These are phyloP conservation scores for Leucopsar rothschildi DNA, from an alignment of 2,113 vertebrate species.

Conservation along the genomic window DNA sequence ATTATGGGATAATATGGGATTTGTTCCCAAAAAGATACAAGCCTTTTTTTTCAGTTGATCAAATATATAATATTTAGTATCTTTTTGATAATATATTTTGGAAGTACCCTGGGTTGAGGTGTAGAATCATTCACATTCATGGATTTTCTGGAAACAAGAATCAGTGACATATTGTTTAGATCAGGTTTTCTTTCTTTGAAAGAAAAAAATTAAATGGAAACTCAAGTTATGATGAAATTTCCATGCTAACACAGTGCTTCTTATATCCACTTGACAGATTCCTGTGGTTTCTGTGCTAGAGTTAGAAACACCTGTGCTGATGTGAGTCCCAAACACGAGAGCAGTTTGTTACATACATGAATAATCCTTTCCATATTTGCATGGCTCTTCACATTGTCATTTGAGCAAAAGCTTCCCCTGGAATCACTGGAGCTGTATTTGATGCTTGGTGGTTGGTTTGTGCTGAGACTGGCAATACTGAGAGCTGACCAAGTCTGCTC, in stretches of 20 bases:
- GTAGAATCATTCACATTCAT: not conserved
- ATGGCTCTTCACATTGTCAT: fast-evolving
- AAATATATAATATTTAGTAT: not conserved
- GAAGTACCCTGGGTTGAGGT: not conserved
- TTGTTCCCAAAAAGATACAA: not conserved
- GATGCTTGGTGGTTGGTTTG: not conserved
- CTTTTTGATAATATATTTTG: not conserved
- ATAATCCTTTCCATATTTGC: not conserved
- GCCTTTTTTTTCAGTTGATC: not conserved
- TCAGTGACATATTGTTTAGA: not conserved
- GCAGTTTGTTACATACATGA: not conserved
- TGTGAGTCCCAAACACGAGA: not conserved
- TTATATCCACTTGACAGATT: not conserved
- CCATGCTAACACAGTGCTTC: not conserved
- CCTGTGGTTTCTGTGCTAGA: not conserved
- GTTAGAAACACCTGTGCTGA: not conserved
- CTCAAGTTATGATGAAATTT: not conserved
- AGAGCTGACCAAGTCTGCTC: not conserved
- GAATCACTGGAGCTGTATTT: not conserved
- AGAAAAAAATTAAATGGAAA: not conserved
- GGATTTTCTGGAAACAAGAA: not conserved
- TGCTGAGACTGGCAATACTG: not conserved
- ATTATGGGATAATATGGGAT: not conserved
- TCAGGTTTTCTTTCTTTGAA: not conserved
- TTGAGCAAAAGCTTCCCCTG: not conserved